Percentiles rank a stretch among this genome's conserved stretches.
Conservation (phyloP, 2,888 invertebrate species). For the Ormia ochracea region DNA sequence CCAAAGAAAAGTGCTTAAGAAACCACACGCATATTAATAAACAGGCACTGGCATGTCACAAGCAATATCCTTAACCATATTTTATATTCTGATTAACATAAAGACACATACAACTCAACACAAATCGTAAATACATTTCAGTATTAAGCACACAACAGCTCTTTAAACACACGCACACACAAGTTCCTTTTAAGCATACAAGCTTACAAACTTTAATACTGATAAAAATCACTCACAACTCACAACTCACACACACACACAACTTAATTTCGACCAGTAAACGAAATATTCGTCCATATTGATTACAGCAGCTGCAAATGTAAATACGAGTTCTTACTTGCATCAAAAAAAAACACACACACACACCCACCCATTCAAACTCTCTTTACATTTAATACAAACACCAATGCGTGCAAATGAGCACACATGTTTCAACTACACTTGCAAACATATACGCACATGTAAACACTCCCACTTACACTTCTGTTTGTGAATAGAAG, state of each 20-base stretch:
- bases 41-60: not conserved
- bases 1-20: not conserved
- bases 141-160: not conserved
- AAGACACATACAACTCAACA: constrained; percentile 14
- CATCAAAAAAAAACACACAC: not conserved
- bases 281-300: not conserved
- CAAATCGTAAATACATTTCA: not conserved
- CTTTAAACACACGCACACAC: not conserved
- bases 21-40: not conserved
- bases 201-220: constrained; percentile 46
- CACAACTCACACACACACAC: not conserved
- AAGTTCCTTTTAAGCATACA: not conserved
- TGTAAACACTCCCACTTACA: not conserved
- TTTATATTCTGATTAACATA: constrained; percentile 46
- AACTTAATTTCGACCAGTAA: not conserved
- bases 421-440: not conserved
- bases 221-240: constrained; percentile 52
- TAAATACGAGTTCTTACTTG: not conserved
- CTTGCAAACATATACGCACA: not conserved
- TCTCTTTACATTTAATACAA: not conserved
- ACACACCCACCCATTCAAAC: constrained; percentile 8
- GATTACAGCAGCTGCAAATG: constrained; percentile 6
- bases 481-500: not conserved
- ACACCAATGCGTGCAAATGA: not conserved
- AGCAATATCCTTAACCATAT: not conserved